Evolutionary conservation across 2,113 vertebrate genomes (phyloP), one percentile per base, ranked within the genome.

Genomic region (Astatoreochromis straeleni): DNA sequence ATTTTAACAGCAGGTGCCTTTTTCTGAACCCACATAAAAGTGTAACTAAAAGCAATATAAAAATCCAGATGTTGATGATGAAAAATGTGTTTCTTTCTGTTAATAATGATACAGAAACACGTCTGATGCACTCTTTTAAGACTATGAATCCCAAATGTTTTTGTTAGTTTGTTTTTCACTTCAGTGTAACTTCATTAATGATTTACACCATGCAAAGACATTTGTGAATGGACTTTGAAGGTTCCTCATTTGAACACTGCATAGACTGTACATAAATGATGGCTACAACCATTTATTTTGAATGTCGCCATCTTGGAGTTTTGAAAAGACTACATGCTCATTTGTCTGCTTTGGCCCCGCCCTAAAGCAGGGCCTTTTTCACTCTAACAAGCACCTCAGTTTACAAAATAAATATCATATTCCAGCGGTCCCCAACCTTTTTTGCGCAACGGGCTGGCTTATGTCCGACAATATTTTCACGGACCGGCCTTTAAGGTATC

Each of bases 341-440:
- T 7, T 0, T 10, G 13, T 45, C 60, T 65, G 0, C 31, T 38
- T 65, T n/a, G 0, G 60, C 10, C 60, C 31, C 10, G 17, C 60
- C 60, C 31, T 65, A 65, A n/a, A 65, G 60, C 17, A n/a, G 2
- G 10, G 10, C 17, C 60, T 3, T 65, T 65, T 65, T 65, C 17
- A 65, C 60, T 38, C 10, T n/a, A 65, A 65, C 7, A n/a, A 65
- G 60, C 3, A 65, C 1, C 0, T 38, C 31, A 3, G 19, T 0
- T 38, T n/a, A 38, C 60, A 38, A 7, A 65, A 65, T 38, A 35
- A 38, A 65, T 65, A 1, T 0, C 60, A 65, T 2, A 63, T 1
- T 19, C 0, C 29, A 33, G 58, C 2, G 1, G 58, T 11, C 6
- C 6, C 16, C 58, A 19, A 63, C 9, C 31, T 63, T 3, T 63